phyloP scores from a whole-genome alignment of 1,140 invertebrate species.

The Drosophila athabasca region DNA sequence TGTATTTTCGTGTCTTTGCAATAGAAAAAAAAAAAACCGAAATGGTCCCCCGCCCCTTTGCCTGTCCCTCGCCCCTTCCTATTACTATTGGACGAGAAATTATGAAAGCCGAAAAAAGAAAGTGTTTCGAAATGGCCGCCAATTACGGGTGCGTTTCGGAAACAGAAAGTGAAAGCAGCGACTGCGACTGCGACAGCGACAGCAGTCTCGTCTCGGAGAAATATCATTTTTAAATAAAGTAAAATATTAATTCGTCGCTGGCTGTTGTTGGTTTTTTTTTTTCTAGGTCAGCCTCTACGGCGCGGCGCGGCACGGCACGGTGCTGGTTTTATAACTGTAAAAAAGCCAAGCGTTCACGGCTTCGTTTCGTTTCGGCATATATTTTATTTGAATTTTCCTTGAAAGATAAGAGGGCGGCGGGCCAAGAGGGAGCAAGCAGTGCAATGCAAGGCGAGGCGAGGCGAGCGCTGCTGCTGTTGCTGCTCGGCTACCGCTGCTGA shows the following conservation, averaged over 20 bases:
- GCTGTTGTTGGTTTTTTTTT: slow-evolving; percentile 1
- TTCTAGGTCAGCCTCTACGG: slow-evolving; percentile 66
- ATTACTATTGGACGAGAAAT: slow-evolving; percentile 73
- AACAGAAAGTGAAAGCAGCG: slow-evolving; percentile 65
- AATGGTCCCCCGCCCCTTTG: slow-evolving; percentile 50
- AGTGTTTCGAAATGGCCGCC: slow-evolving; percentile 74
- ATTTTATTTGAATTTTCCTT: slow-evolving; percentile 76
- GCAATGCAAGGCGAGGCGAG: background rate
- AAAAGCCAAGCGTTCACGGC: slow-evolving; percentile 55
- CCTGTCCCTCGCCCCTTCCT: slow-evolving; percentile 4
- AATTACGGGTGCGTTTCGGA: slow-evolving; percentile 33
- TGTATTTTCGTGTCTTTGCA: slow-evolving; percentile 78
- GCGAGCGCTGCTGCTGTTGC: no score
- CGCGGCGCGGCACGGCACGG: background rate
- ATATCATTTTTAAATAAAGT: slow-evolving; percentile 19
- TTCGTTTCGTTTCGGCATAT: slow-evolving; percentile 11
- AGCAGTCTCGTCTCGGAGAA: background rate
- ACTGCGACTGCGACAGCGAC: no score
- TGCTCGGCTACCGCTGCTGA: slow-evolving; percentile 11
- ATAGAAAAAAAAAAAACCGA: slow-evolving; percentile 57
- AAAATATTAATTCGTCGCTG: slow-evolving; percentile 40
- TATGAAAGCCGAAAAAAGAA: slow-evolving; percentile 80
- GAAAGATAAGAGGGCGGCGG: slow-evolving; percentile 69
- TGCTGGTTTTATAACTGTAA: slow-evolving; percentile 66
- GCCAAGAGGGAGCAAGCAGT: slow-evolving; percentile 3